Percentiles rank a stretch among this genome's conserved stretches.
Conservation (phyloP, 2,113 vertebrate species). For the Erythrolamprus reginae region DNA sequence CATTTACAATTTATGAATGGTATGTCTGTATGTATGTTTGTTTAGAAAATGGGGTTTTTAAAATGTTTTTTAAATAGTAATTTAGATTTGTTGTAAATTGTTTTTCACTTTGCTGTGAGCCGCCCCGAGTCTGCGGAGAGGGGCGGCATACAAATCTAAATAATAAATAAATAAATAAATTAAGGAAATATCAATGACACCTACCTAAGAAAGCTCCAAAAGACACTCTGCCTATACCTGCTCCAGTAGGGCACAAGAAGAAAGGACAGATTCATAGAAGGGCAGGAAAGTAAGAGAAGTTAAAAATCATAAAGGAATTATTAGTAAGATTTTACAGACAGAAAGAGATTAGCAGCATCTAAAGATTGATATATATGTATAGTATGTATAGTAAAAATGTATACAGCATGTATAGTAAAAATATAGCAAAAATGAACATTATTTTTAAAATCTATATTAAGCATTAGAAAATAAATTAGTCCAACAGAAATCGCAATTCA, state of each 20-base stretch:
- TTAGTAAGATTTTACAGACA: constrained; percentile 18
- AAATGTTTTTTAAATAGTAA: too few relatives aligned
- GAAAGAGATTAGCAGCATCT: constrained; percentile 28
- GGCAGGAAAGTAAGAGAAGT: background rate
- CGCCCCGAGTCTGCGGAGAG: too few relatives aligned
- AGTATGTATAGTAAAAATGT: background rate
- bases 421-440: background rate
- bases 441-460: background rate
- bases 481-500: background rate
- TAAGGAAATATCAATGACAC: constrained; percentile 58
- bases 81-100: too few relatives aligned
- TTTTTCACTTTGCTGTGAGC: too few relatives aligned
- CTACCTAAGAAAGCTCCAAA: constrained; percentile 90
- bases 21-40: too few relatives aligned
- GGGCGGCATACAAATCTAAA: too few relatives aligned
- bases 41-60: too few relatives aligned
- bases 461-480: background rate
- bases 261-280: constrained; percentile 55
- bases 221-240: constrained; percentile 89
- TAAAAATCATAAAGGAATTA: constrained; percentile 38
- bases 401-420: background rate
- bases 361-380: background rate
- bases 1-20: too few relatives aligned
- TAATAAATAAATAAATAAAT: too few relatives aligned
- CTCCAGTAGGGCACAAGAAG: constrained; percentile 55